Percentiles rank a stretch among this genome's conserved stretches.
phyloP scores from a whole-genome alignment of 2,888 invertebrate genomes.

The Amiota mariae region DNA sequence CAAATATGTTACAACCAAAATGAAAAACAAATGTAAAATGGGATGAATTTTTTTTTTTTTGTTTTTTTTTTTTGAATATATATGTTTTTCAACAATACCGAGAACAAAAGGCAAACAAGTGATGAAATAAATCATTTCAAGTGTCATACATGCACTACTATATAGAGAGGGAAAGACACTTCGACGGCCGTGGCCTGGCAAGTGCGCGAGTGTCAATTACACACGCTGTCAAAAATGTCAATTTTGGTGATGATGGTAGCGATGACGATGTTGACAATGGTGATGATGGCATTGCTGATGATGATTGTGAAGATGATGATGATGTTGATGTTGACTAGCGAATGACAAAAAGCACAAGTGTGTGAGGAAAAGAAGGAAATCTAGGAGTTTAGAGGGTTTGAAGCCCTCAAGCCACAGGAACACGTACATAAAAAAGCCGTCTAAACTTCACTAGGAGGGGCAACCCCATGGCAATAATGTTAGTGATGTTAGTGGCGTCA shows the following conservation, averaged over 20 bases:
- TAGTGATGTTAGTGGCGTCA: conserved; percentile 46
- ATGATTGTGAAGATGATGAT: conserved; percentile 35
- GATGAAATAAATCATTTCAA: conserved; percentile 70
- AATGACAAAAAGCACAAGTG: not conserved
- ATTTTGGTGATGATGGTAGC: conserved; percentile 48
- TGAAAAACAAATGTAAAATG: not conserved
- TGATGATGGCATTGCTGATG: conserved; percentile 17
- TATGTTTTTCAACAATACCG: conserved; percentile 3
- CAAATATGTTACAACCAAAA: conserved; percentile 31
- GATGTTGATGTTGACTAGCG: conserved; percentile 39
- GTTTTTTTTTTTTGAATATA: too few relatives aligned
- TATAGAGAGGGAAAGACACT: conserved; percentile 46
- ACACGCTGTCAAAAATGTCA: conserved; percentile 71
- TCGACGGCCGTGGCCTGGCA: conserved; percentile 2
- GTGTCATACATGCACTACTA: conserved; percentile 31
- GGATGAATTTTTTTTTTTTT: too few relatives aligned
- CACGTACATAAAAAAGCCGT: not conserved
- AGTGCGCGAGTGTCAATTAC: conserved; percentile 61
- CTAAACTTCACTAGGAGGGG: not conserved
- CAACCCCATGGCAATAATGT: conserved; percentile 6
- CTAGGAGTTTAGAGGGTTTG: not conserved
- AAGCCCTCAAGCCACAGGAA: not conserved
- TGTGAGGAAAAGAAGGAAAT: not conserved
- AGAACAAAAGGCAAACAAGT: conserved; percentile 23
- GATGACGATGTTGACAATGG: conserved; percentile 6